Base-by-base conservation (phyloP, 2,797 vertebrate species). In the Spatula clypeata region DNA sequence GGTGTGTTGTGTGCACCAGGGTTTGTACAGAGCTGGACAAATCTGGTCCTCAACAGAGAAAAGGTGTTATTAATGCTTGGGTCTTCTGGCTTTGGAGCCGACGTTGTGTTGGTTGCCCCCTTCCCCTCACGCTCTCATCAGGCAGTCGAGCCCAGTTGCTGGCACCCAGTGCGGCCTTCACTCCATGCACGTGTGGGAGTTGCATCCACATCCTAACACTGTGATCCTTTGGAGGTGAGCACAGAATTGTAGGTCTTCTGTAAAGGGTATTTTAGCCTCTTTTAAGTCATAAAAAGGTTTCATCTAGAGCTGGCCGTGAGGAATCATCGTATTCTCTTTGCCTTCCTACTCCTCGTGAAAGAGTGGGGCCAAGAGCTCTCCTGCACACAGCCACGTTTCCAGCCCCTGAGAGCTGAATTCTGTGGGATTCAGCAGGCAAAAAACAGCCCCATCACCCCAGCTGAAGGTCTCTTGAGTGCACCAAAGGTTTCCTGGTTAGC, bases 171-270 rank as follows among this genome's bases (percentile, higher is more conserved):
- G 4, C 77, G 49, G 9, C 60, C 69, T 54, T 65, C 47, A 3
- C n/a, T 86, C 54, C 20, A 0, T 9, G 9, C 5, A 23, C 4
- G 1, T 0, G 0, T 64, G 26, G 65, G 69, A 77, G 4, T 16
- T 21, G 13, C 20, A 7, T 34, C 19, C 6, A 0, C 1, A 0
- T 38, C 73, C 38, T 70, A 23, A 24, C 31, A 29, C 13, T 23
- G 11, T 20, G 29, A 5, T 84, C 27, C 27, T 66, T 14, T 44
- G 75, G 45, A 45, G 40, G 10, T 12, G 29, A 91, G 45, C 54
- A 12, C 32, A 65, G 81, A 67, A 67, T 65, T 3, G 1, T 13
- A 51, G 27, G 5, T 58, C n/a, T 65, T 7, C 18, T 2, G 0
- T 42, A 6, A 36, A 24, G 29, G 32, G 42, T 9, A 36, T 69